phyloP scores from a whole-genome alignment of 2,888 invertebrate genomes.

The Drosophila prolongata region DNA sequence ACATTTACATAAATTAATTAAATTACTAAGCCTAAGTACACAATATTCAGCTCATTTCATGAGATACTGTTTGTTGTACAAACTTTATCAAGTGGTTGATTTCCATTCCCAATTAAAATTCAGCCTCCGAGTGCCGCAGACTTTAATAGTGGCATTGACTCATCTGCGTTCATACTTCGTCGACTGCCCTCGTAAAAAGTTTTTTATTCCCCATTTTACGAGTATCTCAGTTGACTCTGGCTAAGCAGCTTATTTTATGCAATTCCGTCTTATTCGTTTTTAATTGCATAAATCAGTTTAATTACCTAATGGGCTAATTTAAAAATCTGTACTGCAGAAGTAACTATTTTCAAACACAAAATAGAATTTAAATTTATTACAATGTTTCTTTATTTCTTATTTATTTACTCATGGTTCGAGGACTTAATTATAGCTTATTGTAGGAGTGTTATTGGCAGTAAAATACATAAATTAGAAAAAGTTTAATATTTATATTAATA shows the following conservation, averaged over 20 bases:
- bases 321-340: not conserved
- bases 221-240: constrained; percentile 16
- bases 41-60: constrained; percentile 23
- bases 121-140: constrained; percentile 1
- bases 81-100: constrained; percentile 5
- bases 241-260: constrained; percentile 30
- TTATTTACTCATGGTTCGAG: not conserved
- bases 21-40: constrained; percentile 20
- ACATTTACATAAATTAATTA: constrained; percentile 31
- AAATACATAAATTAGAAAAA: constrained; percentile 1
- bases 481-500: not conserved
- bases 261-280: constrained; percentile 25
- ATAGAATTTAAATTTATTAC: not conserved
- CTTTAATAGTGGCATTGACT: constrained; percentile 15
- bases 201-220: constrained; percentile 31
- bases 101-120: constrained; percentile 14
- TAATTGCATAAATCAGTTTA: constrained; percentile 25
- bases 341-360: not conserved
- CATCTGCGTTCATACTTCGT: constrained; percentile 2
- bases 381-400: not conserved
- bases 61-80: constrained; percentile 19
- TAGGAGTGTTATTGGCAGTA: constrained; percentile 9
- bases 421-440: not conserved
- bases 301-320: constrained; percentile 18
- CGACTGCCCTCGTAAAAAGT: constrained; percentile 22